Base-by-base conservation (phyloP, 2,797 vertebrate genomes). In the Alcedo atthis region DNA sequence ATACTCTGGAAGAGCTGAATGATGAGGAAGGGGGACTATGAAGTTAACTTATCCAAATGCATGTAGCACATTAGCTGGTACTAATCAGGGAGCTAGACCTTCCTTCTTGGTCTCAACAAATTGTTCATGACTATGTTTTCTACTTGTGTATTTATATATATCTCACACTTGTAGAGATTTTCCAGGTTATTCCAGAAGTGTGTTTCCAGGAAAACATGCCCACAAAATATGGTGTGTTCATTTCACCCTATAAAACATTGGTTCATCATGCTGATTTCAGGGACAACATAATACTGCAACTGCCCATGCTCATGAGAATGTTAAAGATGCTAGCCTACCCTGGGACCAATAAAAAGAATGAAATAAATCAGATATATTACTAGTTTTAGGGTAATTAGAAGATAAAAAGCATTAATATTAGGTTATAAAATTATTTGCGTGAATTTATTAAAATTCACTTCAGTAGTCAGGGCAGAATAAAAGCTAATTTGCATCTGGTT, bases 361-460 rank as follows among this genome's bases (percentile, higher is more conserved):
- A 92, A 94, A 95, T 94, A 95, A 96, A 94, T 95, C 77, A 89
- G 58, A 94, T 81, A 80, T 71, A 55, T 86, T 91, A 64, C 61
- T 73, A 85, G 75, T 96, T 95, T 95, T 77, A 93, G 55, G 55
- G 74, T 95, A 95, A 97, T 94, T 96, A 95, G 93, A 93, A 96
- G 61, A 94, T 91, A 92, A 97, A 93, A 43, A 78, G 61, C 51
- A 89, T 80, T 82, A 92, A 88, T 96, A 95, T 90, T 87, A 91
- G 32, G 75, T 90, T 94, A 94, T 85, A 95, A 96, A 96, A 85
- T 87, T 95, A 96, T 96, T 92, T 67, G 78, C 57, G 90, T 53
- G 69, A 95, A 95, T 90, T 93, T 96, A 96, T 96, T 97, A 97
- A 97, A 97, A 92, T 54, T 89, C 87, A 94, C 85, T 97, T 96